Evolutionary conservation across 2,113 vertebrate species (phyloP).

Genomic region (Eptatretus burgeri): DNA sequence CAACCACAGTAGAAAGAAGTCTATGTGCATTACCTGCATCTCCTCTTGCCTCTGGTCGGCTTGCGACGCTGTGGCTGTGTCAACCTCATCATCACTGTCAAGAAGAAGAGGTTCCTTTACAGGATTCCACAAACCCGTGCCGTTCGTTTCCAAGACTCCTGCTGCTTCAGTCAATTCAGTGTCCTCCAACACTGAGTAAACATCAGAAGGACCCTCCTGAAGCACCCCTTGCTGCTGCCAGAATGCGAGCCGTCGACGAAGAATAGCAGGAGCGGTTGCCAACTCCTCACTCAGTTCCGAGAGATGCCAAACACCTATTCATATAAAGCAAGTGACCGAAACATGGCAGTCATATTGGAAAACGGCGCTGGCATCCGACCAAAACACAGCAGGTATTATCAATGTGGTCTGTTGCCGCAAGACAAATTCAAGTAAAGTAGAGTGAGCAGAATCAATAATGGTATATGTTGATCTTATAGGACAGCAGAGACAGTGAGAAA

Average conservation of each 20-base stretch:
- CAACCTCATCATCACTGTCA: conserved; percentile 71
- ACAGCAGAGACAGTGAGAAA: too few species aligned
- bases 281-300: conserved; percentile 48
- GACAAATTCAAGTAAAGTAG: too few species aligned
- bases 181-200: conserved; percentile 44
- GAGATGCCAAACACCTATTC: conserved; percentile 39
- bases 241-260: conserved; percentile 53
- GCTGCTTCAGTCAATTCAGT: conserved; percentile 35
- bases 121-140: neutral
- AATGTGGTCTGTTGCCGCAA: too few species aligned
- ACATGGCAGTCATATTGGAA: too few species aligned
- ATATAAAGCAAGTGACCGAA: too few species aligned
- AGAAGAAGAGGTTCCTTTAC: conserved; percentile 40
- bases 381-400: too few species aligned
- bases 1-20: too few species aligned
- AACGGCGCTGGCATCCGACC: too few species aligned
- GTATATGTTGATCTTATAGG: too few species aligned
- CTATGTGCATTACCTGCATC: conserved; percentile 31
- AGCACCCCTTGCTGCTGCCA: conserved; percentile 93
- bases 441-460: too few species aligned
- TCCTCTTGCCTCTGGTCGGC: conserved; percentile 93
- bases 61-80: conserved; percentile 81
- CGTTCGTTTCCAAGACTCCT: neutral
- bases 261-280: conserved; percentile 37
- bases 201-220: conserved; percentile 36